phyloP scores from a whole-genome alignment of 2,797 vertebrate species.

The Diceros bicornis region DNA sequence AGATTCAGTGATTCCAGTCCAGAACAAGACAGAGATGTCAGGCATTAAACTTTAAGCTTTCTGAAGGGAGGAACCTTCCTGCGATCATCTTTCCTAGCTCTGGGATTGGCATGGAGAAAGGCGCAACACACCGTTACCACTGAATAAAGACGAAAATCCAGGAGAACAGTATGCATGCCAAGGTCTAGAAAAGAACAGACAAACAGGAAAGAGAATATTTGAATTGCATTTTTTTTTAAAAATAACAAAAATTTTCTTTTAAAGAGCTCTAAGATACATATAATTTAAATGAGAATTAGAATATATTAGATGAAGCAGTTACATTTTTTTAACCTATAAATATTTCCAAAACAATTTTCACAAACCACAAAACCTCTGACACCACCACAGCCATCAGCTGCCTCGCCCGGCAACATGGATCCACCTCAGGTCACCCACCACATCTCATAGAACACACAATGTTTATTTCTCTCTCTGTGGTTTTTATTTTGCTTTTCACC shows the following conservation, averaged over 20 bases:
- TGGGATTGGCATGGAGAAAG: neutral
- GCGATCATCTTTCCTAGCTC: neutral
- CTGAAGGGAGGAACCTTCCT: accelerated
- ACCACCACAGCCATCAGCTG: accelerated
- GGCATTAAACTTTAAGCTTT: neutral
- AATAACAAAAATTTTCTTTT: neutral
- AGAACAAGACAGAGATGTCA: too few relatives aligned
- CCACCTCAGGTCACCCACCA: too few relatives aligned
- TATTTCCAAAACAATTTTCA: neutral
- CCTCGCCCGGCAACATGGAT: neutral
- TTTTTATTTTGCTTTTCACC: neutral
- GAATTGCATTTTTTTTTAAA: neutral
- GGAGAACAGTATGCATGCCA: neutral
- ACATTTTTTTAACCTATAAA: neutral
- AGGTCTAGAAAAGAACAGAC: neutral
- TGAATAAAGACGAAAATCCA: neutral
- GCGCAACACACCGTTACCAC: accelerated
- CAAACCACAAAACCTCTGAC: neutral
- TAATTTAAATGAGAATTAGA: neutral
- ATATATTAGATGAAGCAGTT: neutral
- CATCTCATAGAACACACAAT: accelerated
- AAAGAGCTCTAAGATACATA: neutral
- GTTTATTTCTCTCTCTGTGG: too few relatives aligned
- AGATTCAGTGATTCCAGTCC: neutral
- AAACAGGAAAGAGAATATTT: neutral